Conservation (phyloP, 2,888 invertebrate genomes). For the Cheiracanthium punctorium region DNA sequence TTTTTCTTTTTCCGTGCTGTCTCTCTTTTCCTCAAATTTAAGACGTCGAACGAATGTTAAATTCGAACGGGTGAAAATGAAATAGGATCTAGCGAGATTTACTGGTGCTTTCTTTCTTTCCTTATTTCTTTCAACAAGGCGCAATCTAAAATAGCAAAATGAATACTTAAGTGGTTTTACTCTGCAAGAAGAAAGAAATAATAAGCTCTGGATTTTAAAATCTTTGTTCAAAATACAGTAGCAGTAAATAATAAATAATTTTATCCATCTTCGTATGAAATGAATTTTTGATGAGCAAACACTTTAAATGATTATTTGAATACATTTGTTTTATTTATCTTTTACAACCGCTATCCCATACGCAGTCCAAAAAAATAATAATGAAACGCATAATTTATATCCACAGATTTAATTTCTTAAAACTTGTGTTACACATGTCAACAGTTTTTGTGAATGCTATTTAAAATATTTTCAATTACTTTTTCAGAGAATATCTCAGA, state of each 20-base stretch:
- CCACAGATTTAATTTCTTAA: too few relatives aligned
- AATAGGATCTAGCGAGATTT: not conserved
- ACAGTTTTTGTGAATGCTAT: too few relatives aligned
- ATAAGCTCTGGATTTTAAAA: not conserved
- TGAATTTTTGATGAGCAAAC: too few relatives aligned
- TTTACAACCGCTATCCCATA: too few relatives aligned
- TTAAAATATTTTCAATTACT: too few relatives aligned
- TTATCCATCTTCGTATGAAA: too few relatives aligned
- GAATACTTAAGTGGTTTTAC: slow-evolving; percentile 6
- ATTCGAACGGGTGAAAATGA: slow-evolving; percentile 10
- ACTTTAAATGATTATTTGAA: too few relatives aligned
- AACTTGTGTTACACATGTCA: too few relatives aligned
- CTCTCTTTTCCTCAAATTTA: not conserved
- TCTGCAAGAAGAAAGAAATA: not conserved
- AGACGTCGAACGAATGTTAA: slow-evolving; percentile 10
- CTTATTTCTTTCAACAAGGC: not conserved
- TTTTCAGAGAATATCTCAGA: too few relatives aligned
- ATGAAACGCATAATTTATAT: too few relatives aligned
- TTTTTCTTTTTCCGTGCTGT: not conserved
- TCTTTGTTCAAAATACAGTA: not conserved
- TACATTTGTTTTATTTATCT: too few relatives aligned
- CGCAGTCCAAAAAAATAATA: too few relatives aligned
- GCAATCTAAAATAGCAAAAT: not conserved
- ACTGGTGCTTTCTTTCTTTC: not conserved
- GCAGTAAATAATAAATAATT: not conserved